phyloP scores from a whole-genome alignment of 2,888 invertebrate species.

The Lypha dubia region DNA sequence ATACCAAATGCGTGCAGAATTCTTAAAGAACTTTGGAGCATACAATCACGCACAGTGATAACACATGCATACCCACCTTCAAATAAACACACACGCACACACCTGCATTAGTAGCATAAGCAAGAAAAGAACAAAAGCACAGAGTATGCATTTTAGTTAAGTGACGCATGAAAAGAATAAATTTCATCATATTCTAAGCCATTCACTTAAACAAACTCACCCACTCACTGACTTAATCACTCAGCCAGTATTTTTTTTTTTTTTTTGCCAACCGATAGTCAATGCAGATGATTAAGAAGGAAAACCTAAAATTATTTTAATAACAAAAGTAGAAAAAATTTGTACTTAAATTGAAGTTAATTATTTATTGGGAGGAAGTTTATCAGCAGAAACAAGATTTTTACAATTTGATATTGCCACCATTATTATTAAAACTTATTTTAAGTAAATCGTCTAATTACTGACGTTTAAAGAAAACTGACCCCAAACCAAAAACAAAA shows the following conservation, averaged over 20 bases:
- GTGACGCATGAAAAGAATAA: conserved; percentile 49
- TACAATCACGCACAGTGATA: conserved; percentile 19
- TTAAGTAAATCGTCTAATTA: no score
- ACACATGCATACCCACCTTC: conserved; percentile 8
- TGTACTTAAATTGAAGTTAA: background rate
- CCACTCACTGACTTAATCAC: background rate
- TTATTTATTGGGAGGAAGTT: background rate
- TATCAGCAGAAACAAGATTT: background rate
- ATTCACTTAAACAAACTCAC: conserved; percentile 28
- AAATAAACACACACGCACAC: background rate
- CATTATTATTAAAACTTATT: no score
- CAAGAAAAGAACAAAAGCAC: background rate
- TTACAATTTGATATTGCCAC: no score
- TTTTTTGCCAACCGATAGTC: background rate
- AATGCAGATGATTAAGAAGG: background rate
- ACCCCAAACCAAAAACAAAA: no score
- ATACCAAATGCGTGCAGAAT: conserved; percentile 67
- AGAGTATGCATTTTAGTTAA: conserved; percentile 27
- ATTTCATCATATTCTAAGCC: conserved; percentile 21
- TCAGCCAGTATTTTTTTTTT: conserved; percentile 10
- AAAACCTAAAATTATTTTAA: conserved; percentile 14
- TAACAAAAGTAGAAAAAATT: background rate
- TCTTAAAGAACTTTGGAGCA: conserved; percentile 43
- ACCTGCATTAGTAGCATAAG: background rate
- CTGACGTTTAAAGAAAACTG: no score